Base-by-base conservation (phyloP, 2,797 vertebrate species). In the Alca torda region DNA sequence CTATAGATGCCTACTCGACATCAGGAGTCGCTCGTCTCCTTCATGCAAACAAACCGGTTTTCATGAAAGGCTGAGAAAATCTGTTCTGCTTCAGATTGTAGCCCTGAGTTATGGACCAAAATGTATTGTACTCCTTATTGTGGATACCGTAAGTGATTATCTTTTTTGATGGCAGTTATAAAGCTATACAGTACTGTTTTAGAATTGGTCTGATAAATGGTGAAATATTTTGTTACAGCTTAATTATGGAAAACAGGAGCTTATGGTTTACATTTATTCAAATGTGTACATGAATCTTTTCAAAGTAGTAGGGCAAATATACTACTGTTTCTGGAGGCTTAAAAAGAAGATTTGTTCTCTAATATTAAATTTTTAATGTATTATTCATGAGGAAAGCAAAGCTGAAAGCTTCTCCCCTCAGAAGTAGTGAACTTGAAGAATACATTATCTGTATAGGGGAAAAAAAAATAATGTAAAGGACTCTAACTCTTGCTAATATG, bases 371-470 rank as follows among this genome's bases (percentile, higher is more conserved):
- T 90, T 94, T 77, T 64, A 41, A 93, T 96, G 91, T 77, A 85
- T 94, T 95, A 95, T 95, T 97, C 92, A 96, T 94, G 88, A 83
- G 39, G 51, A 76, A 56, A 69, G 80, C 67, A 81, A 90, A 95
- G 64, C 95, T 80, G 57, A 89, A 94, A 92, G 88, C 56, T 90
- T 46, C 60, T 89, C 14, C 37, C 28, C 41, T 89, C 5, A 3
- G 39, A 88, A 70, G 77, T 90, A 94, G 82, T 85, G 84, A 95
- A 69, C 87, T 85, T 85, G 65, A 87, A 89, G 91, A 84, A 94
- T 87, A 79, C 26, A 53, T 92, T 92, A 83, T 91, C 87, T 91
- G 9, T 69, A 25, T 33, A 39, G 74, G 10, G 6, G 9, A 56
- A 56, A 50, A 30, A 60, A 46, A 41, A 74, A 46, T 8, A 16